Base-by-base conservation (phyloP, 2,888 invertebrate genomes). In the Clunio marinus region DNA sequence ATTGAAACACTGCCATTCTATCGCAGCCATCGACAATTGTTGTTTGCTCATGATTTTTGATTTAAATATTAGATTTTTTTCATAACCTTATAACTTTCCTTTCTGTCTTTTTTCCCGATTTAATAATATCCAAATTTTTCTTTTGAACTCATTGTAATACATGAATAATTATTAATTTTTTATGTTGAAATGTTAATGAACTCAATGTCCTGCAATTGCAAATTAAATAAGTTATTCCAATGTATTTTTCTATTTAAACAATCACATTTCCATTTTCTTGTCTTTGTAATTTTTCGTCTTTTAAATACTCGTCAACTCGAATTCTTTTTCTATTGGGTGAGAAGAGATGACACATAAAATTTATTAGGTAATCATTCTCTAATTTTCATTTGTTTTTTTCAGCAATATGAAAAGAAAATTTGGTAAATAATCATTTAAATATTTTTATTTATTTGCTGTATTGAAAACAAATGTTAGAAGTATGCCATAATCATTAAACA, bases 161-260 rank as follows among this genome's bases (percentile, higher is more conserved):
- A n/a, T n/a, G n/a, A n/a, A n/a, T n/a, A n/a, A n/a, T n/a, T n/a
- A n/a, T n/a, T n/a, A n/a, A n/a, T n/a, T n/a, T n/a, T 17, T 13
- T 37, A 62, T 62, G 37, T 35, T 62, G 22, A 62, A 62, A 62
- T 62, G 62, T 62, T 62, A 62, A 62, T 62, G 41, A 62, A 62
- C 62, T 62, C 62, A 24, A 62, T 35, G n/a, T n/a, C n/a, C 41
- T 62, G 62, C 62, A 62, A 62, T 62, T 62, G 62, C 41, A 24
- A 62, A 62, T 62, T 62, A 62, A 62, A 41, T 62, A 28, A 32
- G 62, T 24, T 60, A 10, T 58, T 37, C n/a, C 17, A 17, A 20
- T 20, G 15, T 46, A 46, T 46, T 46, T 20, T 46, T 59, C 7
- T 59, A 24, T 32, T 59, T 59, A 20, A 10, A 20, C 24, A 59